phyloP scores from a whole-genome alignment of 92 coral and sea anemone genomes.

The Epizoanthus illoricatus region DNA sequence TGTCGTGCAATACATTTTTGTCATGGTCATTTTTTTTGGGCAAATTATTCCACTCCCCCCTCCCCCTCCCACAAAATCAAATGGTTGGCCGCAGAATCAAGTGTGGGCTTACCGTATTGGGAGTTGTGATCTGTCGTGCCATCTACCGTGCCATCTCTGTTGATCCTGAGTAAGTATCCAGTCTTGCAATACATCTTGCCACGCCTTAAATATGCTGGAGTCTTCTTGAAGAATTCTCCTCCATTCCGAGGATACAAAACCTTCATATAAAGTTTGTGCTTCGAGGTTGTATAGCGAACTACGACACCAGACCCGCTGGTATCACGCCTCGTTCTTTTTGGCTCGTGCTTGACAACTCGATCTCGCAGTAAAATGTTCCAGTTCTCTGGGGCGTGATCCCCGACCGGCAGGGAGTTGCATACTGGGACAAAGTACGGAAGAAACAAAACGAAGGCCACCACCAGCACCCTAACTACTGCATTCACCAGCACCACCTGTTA shows the following conservation, averaged over 20 bases:
- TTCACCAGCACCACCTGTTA: conserved; percentile 4
- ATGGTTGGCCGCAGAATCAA: not conserved
- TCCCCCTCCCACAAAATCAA: not conserved
- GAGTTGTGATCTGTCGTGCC: conserved; percentile 58
- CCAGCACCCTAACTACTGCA: not conserved
- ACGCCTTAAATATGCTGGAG: conserved; percentile 42
- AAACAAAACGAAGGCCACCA: not conserved
- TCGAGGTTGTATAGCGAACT: conserved; percentile 19
- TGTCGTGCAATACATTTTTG: not conserved
- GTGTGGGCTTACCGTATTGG: conserved; percentile 53
- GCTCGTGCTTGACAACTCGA: not conserved
- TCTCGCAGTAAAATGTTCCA: not conserved
- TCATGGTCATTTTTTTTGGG: too few relatives aligned
- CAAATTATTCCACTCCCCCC: not conserved
- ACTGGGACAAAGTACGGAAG: conserved; percentile 4
- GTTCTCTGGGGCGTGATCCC: not conserved
- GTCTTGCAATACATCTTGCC: conserved; percentile 58
- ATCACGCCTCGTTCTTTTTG: conserved; percentile 29
- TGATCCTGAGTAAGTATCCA: conserved; percentile 56
- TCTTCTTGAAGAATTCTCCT: conserved; percentile 5
- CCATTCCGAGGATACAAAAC: conserved; percentile 18
- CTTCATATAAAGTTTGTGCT: conserved; percentile 46
- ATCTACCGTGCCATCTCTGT: conserved; percentile 60
- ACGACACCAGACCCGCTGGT: conserved; percentile 37
- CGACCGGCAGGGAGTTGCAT: not conserved